Conservation (phyloP, 1,140 invertebrate species). For the Dinoponera quadriceps region DNA sequence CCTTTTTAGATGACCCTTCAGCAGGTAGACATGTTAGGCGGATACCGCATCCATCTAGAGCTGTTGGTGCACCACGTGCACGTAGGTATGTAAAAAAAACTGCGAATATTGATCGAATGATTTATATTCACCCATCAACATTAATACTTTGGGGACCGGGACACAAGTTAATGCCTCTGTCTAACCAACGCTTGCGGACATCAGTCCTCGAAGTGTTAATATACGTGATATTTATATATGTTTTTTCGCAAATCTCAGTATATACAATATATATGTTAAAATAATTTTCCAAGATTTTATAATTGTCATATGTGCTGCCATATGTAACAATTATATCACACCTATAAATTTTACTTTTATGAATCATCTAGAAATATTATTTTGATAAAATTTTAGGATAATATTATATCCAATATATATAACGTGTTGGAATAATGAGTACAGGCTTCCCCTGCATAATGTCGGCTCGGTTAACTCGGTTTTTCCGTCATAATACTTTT, state of each 20-base stretch:
- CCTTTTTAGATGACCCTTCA: conserved; percentile 95
- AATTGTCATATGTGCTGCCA: not conserved
- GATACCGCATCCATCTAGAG: conserved; percentile 93
- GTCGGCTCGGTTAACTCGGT: too few species aligned
- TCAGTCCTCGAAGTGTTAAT: not conserved
- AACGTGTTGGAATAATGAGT: too few species aligned
- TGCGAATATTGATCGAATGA: not conserved
- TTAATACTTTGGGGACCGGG: not conserved
- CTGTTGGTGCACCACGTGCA: conserved; percentile 91
- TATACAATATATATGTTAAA: conserved; percentile 2
- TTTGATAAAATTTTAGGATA: too few species aligned
- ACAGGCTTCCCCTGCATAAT: too few species aligned
- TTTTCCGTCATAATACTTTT: too few species aligned
- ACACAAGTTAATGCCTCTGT: too few species aligned
- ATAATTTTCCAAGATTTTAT: not conserved
- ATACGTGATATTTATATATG: conserved; percentile 4
- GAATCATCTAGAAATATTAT: too few species aligned
- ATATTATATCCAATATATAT: too few species aligned
- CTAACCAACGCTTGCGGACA: too few species aligned
- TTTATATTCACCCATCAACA: conserved; percentile 9
- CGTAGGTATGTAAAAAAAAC: conserved; percentile 84
- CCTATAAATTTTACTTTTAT: too few species aligned
- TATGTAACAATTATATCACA: too few species aligned
- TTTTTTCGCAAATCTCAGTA: not conserved
- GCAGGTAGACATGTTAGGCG: conserved; percentile 93